Evolutionary conservation across 2,113 vertebrate genomes (phyloP).

Genomic region (Agelaius tricolor): DNA sequence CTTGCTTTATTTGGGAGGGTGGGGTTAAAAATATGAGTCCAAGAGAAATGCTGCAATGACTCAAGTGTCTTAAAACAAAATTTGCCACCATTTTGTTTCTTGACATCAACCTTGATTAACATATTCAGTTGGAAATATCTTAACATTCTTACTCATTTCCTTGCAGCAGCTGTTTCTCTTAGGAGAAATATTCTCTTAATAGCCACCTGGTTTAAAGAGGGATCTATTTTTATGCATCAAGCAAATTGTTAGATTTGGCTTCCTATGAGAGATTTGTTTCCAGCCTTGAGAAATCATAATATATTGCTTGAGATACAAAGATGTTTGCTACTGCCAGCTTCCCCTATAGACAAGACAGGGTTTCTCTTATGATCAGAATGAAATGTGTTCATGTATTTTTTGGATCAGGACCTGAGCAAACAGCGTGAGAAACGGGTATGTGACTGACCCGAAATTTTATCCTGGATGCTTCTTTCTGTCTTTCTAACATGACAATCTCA

Average conservation of each 20-base stretch:
- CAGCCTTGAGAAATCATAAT: not conserved
- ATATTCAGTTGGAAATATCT: not conserved
- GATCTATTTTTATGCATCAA: not conserved
- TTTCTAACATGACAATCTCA: not conserved
- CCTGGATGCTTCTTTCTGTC: not conserved
- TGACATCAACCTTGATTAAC: not conserved
- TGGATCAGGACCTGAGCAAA: not conserved
- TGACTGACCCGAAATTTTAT: not conserved
- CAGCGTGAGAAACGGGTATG: not conserved
- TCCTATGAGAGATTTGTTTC: not conserved
- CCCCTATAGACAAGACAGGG: not conserved
- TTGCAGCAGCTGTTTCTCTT: not conserved
- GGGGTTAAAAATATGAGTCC: not conserved
- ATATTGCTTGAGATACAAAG: not conserved
- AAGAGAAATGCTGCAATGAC: not conserved
- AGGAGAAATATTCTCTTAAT: not conserved
- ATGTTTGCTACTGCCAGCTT: not conserved
- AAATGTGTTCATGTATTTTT: not conserved
- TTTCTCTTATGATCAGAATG: not conserved
- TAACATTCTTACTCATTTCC: not conserved
- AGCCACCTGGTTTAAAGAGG: not conserved
- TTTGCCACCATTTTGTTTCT: not conserved
- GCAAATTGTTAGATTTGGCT: not conserved
- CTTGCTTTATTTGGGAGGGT: fast-evolving
- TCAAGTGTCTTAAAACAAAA: not conserved